These are phyloP conservation scores for Sebastiscus tertius DNA, from an alignment of 2,797 vertebrate species.

Conservation along the genomic window DNA sequence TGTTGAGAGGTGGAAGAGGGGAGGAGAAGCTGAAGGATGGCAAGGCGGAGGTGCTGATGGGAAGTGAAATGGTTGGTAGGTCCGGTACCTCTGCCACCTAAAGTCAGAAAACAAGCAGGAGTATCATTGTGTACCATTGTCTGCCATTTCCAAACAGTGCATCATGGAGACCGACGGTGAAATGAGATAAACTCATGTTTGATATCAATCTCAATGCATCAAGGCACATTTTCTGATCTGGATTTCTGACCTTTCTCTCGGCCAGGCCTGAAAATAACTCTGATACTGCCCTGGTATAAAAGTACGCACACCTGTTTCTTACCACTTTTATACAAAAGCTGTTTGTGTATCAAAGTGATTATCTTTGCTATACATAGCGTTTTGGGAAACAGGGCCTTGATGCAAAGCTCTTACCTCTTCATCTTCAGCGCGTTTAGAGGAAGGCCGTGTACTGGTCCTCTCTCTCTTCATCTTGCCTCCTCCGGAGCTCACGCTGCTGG, in stretches of 20 bases:
- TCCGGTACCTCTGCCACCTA: conserved; percentile 85
- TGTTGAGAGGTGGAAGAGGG: conserved; percentile 66
- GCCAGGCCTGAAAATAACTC: background rate
- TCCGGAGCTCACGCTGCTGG: conserved; percentile 84
- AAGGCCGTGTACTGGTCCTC: conserved; percentile 78
- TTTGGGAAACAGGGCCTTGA: background rate
- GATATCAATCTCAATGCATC: background rate
- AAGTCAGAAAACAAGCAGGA: conserved; percentile 5
- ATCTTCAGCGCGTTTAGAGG: conserved; percentile 83
- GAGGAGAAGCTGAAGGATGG: conserved; percentile 90
- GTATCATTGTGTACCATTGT: background rate
- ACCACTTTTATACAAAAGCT: background rate
- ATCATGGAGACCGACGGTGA: background rate
- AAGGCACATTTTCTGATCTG: background rate
- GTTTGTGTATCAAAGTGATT: background rate
- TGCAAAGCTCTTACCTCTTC: conserved; percentile 67
- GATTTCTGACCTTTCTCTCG: background rate
- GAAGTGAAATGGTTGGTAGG: conserved; percentile 90
- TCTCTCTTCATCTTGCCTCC: conserved; percentile 94
- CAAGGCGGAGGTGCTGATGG: conserved; percentile 86
- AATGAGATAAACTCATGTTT: background rate
- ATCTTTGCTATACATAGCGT: background rate
- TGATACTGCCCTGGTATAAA: background rate
- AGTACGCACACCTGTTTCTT: background rate
- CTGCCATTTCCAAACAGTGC: background rate